Conservation (phyloP, 2,113 vertebrate genomes). For the Bos javanicus region DNA sequence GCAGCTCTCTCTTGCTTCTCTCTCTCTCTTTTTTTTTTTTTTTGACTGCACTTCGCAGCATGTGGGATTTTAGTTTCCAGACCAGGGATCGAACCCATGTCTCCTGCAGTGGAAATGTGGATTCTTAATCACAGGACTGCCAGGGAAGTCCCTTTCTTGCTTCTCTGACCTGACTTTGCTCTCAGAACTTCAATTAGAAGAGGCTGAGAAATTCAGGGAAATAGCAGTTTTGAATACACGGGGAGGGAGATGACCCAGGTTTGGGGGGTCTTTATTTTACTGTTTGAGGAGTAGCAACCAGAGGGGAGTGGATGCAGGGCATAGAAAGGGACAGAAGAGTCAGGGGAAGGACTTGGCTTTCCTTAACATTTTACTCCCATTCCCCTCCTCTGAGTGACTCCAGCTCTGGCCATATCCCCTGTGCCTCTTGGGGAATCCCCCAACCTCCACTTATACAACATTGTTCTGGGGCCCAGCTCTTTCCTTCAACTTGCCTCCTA, state of each 20-base stretch:
- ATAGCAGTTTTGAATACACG: background rate
- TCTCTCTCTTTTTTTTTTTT: background rate
- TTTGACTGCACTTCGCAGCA: background rate
- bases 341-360: background rate
- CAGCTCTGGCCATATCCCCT: background rate
- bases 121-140: background rate
- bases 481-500: slow-evolving; percentile 35
- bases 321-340: background rate
- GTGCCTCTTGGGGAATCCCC: background rate
- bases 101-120: background rate
- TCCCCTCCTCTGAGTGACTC: background rate
- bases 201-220: background rate
- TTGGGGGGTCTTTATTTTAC: background rate
- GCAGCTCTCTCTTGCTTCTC: background rate
- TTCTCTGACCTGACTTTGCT: background rate
- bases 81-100: background rate
- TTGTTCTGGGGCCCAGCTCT: background rate
- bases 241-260: background rate
- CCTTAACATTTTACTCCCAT: background rate
- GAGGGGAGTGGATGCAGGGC: background rate
- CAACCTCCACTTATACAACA: background rate
- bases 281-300: background rate
- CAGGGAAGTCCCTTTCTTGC: background rate
- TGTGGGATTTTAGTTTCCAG: background rate
- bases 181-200: background rate